Evolutionary conservation across 2,888 invertebrate species (phyloP), one percentile per base, ranked within the genome.

Genomic region (Ptychoptera contaminata): DNA sequence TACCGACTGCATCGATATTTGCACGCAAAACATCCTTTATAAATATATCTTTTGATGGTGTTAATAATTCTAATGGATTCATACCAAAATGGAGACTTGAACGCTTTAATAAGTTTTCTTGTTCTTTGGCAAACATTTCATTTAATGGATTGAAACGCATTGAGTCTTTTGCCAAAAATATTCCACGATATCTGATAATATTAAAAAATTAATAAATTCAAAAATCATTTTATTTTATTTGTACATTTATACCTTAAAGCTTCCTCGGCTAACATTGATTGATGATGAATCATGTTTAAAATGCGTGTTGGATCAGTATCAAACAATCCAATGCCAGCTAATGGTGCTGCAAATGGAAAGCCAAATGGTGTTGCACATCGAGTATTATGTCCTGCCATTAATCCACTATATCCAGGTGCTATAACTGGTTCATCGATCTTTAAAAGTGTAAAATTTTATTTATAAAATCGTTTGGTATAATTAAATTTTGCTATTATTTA

Each of bases 361-460:
- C 71, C 68, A 56, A 73, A 74, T 29, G 75, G 74, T 15, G 74
- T 71, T 37, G 73, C 71, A 47, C 63, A 64, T 42, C 62, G 37
- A 9, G 36, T 36, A 10, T 32, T 34, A 12, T 37, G 46, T 39
- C 41, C 43, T 30, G 2, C 36, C 14, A 32, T 16, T 37, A 53
- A 51, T 38, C 50, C 49, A 44, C 50, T 50, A 45, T 52, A 54
- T 11, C 41, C 41, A 46, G 48, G 51, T 45, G 55, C 51, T 42
- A 51, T 50, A 37, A 51, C 30, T 40, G 47, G 51, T 16, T 52
- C 51, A 37, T 53, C 50, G 23, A 50, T 37, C 51, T 53, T 47
- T 8, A 48, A 49, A 16, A 34, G 30, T 30, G 32, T 23, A 34
- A n/a, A n/a, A 37, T 11, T 15, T 36, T 11, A 10, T 42, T 12